Evolutionary conservation across 2,888 invertebrate genomes (phyloP), one percentile per base, ranked within the genome.

Genomic region (Synergus japonicus): DNA sequence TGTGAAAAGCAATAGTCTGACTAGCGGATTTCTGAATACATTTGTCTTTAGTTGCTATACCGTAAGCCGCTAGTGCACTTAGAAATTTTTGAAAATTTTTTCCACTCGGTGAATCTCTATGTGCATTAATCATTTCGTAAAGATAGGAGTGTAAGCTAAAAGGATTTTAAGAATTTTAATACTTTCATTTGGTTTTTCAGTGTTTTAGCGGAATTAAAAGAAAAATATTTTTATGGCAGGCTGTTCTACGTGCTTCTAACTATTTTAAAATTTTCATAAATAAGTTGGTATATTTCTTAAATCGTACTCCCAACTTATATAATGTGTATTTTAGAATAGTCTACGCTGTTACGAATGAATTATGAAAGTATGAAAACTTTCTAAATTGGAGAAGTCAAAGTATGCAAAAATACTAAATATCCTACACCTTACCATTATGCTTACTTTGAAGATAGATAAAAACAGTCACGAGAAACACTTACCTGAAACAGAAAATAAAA

Each of bases 11-110:
- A n/a, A 73, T 54, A 54, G 54, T 54, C 10, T 54, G 49, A 44
- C 41, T 73, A 54, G 54, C 73, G 73, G 54, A 37, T 73, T 73
- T 73, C 73, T 54, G 73, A 73, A 73, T 73, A 54, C n/a, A 73
- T 73, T 69, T 69, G 49, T 69, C 29, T 49, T 37, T 67, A 67
- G 44, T 69, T 54, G 29, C 41, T 18, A 5, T 41, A 46, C 54
- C 54, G 73, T 54, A 29, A 73, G 29, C 15, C 29, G 18, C 46
- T 37, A 49, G 44, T 69, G 49, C n/a, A 54, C 49, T 69, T 73
- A 37, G 37, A 54, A 15, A 13, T n/a, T 54, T 54, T 73, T 54
- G 4, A 29, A 10, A 67, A 44, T 67, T 1, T 41, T 46, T 29
- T n/a, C 12, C 12, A 67, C 44, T 66, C 15, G 15, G 43, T 29